Conservation (phyloP, 2,888 invertebrate genomes). For the Gymnosoma rotundatum region DNA sequence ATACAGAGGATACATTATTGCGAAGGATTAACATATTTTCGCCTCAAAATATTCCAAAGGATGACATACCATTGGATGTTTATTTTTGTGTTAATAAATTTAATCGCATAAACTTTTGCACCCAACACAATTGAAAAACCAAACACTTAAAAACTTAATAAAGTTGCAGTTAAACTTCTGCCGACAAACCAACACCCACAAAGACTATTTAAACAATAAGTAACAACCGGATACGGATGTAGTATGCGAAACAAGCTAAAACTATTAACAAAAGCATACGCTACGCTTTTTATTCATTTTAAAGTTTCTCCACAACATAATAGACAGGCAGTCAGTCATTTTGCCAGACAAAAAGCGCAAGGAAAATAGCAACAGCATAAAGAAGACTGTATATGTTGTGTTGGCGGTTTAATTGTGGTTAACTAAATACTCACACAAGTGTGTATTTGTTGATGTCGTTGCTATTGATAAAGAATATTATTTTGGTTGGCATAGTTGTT, state of each 20-base stretch:
- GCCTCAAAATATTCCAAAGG: no score
- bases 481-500: constrained; percentile 17
- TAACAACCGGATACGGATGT: constrained; percentile 70
- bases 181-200: not conserved
- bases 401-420: constrained; percentile 59
- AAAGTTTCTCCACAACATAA: constrained; percentile 40
- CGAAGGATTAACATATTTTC: no score
- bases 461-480: constrained; percentile 29
- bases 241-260: constrained; percentile 57
- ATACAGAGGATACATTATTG: no score
- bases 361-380: not conserved
- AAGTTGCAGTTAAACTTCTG: not conserved
- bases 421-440: constrained; percentile 20
- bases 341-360: constrained; percentile 24
- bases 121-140: not conserved
- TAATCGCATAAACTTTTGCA: not conserved
- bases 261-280: constrained; percentile 62
- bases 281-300: constrained; percentile 58
- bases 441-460: constrained; percentile 8
- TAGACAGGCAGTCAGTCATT: not conserved
- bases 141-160: constrained; percentile 32
- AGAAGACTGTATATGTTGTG: constrained; percentile 13
- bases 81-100: no score
- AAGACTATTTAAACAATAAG: constrained; percentile 51
- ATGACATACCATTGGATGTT: no score